Evolutionary conservation across 2,113 vertebrate species (phyloP).

Genomic region (Microtus ochrogaster): DNA sequence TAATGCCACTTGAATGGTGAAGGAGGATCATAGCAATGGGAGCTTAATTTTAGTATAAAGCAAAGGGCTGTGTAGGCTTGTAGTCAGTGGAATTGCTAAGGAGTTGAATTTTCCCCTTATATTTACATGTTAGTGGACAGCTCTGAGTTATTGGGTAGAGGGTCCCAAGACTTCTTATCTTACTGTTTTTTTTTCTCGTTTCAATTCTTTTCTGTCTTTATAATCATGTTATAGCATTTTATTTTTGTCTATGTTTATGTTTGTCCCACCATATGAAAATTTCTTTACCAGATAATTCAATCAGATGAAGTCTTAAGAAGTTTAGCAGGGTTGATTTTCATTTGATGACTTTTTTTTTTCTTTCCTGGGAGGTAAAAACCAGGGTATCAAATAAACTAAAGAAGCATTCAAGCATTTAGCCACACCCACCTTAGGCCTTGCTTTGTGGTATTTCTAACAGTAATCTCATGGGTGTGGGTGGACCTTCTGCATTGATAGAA

Average conservation of each 20-base stretch:
- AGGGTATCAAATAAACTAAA: background rate
- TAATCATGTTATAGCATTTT: constrained; percentile 2
- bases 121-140: background rate
- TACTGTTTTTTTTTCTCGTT: background rate
- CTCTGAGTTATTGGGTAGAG: background rate
- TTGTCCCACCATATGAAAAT: background rate
- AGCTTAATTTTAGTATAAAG: background rate
- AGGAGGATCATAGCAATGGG: background rate
- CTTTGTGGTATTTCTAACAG: background rate
- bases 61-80: background rate
- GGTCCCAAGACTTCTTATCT: background rate
- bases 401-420: background rate
- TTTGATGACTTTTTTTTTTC: background rate
- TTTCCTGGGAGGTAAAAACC: background rate
- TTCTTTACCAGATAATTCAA: background rate
- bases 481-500: background rate
- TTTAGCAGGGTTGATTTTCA: background rate
- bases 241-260: background rate
- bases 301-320: background rate
- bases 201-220: background rate
- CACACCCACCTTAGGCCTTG: background rate
- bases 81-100: background rate
- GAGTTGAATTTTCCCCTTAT: background rate
- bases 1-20: background rate
- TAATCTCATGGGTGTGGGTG: background rate